Base-by-base conservation (phyloP, 2,797 vertebrate genomes). In the Lagocephalus sceleratus region DNA sequence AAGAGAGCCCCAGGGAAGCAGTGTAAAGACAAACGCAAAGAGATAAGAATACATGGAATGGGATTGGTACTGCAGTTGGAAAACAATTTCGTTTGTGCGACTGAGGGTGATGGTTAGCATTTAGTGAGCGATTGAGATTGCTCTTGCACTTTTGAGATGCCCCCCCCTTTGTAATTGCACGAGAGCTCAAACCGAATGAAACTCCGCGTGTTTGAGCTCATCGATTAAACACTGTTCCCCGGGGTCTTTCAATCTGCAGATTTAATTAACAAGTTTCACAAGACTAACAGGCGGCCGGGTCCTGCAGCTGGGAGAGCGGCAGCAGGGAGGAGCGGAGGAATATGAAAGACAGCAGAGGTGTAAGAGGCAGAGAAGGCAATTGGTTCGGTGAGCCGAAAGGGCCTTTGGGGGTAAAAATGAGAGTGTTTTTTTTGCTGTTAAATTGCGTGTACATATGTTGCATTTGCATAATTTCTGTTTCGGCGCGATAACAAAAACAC, bases 181-280 rank as follows among this genome's bases (percentile, higher is more conserved):
- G 17, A 47, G 60, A 35, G 25, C 66, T 49, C 12, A 14, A 35
- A 41, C 59, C 44, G 55, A 83, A 79, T 74, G 59, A 80, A 75
- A 82, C 72, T 35, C 73, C 76, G 67, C 83, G 76, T 84, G 76
- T 81, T 84, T 85, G 79, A 80, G 73, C 78, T 73, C 75, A 83
- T 78, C 47, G 78, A 85, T 85, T 82, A 81, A 81, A 71, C 82
- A 81, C 72, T 53, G 63, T 66, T 81, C 69, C 83, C 56, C 0
- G 21, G 66, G 77, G 63, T 72, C 71, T 85, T 77, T 78, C 63
- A 78, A 81, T 84, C 68, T 67, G 57, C 58, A 71, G 57, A 77
- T 85, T 85, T 85, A 85, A 88, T 87, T 82, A 87, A 78, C 75
- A 73, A 63, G 63, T 81, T 84, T 75, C 71, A 60, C 64, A 60